A percentile compares a stretch with the other conserved stretches of the same genome.
Conservation (phyloP, 2,888 invertebrate genomes). For the Eupeodes latifasciatus region DNA sequence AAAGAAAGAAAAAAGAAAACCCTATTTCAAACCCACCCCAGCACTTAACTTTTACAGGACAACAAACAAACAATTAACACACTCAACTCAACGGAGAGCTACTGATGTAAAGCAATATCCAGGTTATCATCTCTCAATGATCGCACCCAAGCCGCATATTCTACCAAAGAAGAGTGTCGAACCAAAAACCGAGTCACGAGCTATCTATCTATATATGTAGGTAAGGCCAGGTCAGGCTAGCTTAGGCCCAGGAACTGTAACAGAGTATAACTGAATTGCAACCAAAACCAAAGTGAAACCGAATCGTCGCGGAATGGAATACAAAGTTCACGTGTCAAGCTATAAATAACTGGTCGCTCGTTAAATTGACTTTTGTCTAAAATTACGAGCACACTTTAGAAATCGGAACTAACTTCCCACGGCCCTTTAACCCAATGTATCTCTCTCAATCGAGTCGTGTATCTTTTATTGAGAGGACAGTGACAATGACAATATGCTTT, state of each 20-base stretch:
- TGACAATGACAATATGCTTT: conserved; percentile 74
- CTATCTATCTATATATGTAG: too few relatives aligned
- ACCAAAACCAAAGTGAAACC: conserved; percentile 63
- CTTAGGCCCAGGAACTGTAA: not conserved
- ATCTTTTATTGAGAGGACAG: conserved; percentile 65
- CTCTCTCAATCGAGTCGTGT: conserved; percentile 45
- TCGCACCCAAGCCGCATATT: conserved; percentile 29
- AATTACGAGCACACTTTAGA: conserved; percentile 70
- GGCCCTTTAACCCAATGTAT: conserved; percentile 33
- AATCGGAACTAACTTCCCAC: conserved; percentile 72
- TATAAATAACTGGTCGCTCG: conserved; percentile 76
- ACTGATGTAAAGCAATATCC: conserved; percentile 57
- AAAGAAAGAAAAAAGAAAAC: conserved; percentile 26
- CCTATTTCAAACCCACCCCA: conserved; percentile 79
- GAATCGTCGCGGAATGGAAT: conserved; percentile 67
- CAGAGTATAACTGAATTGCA: not conserved
- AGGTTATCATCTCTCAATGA: conserved; percentile 63
- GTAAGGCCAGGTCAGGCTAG: not conserved
- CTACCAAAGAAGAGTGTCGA: not conserved
- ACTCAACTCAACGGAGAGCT: conserved; percentile 59
- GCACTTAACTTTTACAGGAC: conserved; percentile 82
- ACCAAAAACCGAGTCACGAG: not conserved
- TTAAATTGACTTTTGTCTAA: conserved; percentile 76
- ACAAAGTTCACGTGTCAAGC: conserved; percentile 73
- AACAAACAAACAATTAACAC: conserved; percentile 84